These are phyloP conservation scores for Cyrtorhinus lividipennis DNA, from an alignment of 1,140 invertebrate species.

Conservation along the genomic window DNA sequence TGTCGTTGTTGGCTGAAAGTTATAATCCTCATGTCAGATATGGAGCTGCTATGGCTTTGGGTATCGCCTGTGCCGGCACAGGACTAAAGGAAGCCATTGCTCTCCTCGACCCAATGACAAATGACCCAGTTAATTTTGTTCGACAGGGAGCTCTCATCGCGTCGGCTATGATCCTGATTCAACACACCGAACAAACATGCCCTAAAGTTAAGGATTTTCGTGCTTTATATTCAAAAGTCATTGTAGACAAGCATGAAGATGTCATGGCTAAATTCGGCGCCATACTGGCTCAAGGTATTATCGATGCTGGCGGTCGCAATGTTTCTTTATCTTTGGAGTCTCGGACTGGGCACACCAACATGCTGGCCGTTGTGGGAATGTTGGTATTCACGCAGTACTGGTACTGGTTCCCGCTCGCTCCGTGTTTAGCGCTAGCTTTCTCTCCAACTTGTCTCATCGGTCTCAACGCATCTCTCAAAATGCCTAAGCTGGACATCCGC, in stretches of 20 bases:
- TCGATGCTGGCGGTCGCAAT: conserved; percentile 88
- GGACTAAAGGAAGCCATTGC: conserved; percentile 89
- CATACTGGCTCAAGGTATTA: conserved; percentile 90
- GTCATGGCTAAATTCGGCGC: conserved; percentile 99
- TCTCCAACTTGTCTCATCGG: conserved; percentile 92
- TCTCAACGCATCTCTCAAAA: conserved; percentile 89
- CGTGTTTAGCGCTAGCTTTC: conserved; percentile 90
- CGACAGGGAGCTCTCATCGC: conserved; percentile 94
- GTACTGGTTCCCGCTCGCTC: conserved; percentile 98
- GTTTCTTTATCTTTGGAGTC: conserved; percentile 92
- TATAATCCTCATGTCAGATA: conserved; percentile 99
- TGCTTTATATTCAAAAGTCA: conserved; percentile 85
- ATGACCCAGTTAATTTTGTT: conserved; percentile 98
- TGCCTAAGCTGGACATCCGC: conserved; percentile 87
- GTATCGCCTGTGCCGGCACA: conserved; percentile 92
- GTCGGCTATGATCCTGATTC: conserved; percentile 93
- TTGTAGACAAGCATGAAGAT: conserved; percentile 98
- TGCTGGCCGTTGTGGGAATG: conserved; percentile 94
- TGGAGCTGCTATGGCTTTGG: conserved; percentile 52
- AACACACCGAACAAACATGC: conserved; percentile 91
- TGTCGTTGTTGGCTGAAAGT: conserved; percentile 89
- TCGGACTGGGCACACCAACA: conserved; percentile 92
- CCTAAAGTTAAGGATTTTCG: conserved; percentile 93
- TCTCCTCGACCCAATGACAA: conserved; percentile 95
- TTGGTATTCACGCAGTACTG: conserved; percentile 98